Evolutionary conservation across 92 coral and sea anemone species (phyloP).

Genomic region (Umimayanthus kanabou): DNA sequence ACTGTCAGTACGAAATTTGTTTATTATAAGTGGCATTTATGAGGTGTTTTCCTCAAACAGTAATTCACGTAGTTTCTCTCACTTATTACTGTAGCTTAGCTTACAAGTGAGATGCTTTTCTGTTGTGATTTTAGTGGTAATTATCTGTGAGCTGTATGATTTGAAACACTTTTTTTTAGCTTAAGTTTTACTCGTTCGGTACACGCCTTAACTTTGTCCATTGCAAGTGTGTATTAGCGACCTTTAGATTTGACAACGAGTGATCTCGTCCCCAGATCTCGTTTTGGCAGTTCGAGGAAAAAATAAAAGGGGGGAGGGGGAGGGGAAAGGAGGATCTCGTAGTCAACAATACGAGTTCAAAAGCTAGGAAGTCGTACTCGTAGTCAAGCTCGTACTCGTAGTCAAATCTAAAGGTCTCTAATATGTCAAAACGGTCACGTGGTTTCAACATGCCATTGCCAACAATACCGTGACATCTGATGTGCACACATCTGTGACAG

Average conservation of each 20-base stretch:
- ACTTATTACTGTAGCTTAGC: not conserved
- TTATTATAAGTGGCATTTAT: not conserved
- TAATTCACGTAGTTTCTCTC: not conserved
- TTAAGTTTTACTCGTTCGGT: not conserved
- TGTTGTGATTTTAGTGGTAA: not conserved
- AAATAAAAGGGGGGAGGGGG: too few relatives aligned
- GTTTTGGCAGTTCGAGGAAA: too few relatives aligned
- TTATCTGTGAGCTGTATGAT: slow-evolving; percentile 4
- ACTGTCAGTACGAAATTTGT: not conserved
- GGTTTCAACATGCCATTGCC: not conserved
- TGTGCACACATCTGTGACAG: not conserved
- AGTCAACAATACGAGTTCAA: too few relatives aligned
- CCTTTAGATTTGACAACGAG: too few relatives aligned
- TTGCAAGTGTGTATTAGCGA: not conserved
- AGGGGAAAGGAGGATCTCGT: too few relatives aligned
- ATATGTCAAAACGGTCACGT: not conserved
- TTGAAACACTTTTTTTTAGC: slow-evolving; percentile 3
- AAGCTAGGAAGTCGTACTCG: too few relatives aligned
- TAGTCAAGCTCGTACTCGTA: too few relatives aligned
- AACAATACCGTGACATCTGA: too few relatives aligned
- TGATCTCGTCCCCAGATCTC: too few relatives aligned
- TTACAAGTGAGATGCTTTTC: not conserved
- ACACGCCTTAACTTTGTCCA: not conserved
- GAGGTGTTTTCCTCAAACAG: not conserved
- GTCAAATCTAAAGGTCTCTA: too few relatives aligned